phyloP scores from a whole-genome alignment of 2,113 vertebrate genomes.

The Thermophis baileyi region DNA sequence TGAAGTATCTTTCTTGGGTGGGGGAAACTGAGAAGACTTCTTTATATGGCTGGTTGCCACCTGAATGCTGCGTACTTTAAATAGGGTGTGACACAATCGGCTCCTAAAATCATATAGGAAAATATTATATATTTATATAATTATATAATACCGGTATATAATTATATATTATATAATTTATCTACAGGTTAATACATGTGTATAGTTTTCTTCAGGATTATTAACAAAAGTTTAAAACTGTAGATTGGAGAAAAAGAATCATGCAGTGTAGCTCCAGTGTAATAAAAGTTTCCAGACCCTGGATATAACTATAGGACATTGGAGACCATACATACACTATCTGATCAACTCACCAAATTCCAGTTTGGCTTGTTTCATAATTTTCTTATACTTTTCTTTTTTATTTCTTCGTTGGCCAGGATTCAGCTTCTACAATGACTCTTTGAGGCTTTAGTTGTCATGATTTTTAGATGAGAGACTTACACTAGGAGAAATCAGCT shows the following conservation, averaged over 20 bases:
- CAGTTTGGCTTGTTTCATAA: neutral
- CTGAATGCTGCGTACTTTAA: neutral
- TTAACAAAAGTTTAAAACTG: neutral
- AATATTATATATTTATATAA: neutral
- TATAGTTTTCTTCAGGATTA: neutral
- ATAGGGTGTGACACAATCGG: neutral
- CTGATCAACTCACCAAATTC: neutral
- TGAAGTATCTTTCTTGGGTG: neutral
- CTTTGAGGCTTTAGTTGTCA: neutral
- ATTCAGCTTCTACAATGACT: neutral
- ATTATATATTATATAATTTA: too few relatives aligned
- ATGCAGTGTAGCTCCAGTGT: neutral
- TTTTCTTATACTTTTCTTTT: neutral
- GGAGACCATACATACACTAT: neutral
- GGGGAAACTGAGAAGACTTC: neutral
- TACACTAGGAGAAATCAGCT: neutral
- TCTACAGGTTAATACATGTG: neutral
- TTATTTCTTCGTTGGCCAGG: neutral
- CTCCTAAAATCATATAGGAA: neutral
- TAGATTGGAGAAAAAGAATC: neutral
- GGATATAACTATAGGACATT: neutral
- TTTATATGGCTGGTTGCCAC: too few relatives aligned
- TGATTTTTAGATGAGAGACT: neutral
- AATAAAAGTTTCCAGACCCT: neutral
- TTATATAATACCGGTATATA: too few relatives aligned